Percentiles rank a stretch among this genome's conserved stretches.
Conservation (phyloP, 2,113 vertebrate species). For the Etia nguti region DNA sequence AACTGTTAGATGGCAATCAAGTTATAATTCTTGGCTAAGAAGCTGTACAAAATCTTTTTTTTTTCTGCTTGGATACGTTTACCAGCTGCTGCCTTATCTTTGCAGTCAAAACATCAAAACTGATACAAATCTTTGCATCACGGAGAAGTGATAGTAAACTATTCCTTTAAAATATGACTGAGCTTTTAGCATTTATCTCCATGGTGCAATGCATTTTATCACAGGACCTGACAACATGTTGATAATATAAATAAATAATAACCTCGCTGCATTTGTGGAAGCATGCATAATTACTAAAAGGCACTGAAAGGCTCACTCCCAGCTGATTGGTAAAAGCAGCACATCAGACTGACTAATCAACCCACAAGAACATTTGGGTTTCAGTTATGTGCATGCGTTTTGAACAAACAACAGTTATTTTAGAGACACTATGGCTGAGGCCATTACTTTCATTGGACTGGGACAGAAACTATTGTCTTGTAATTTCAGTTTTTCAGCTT, state of each 20-base stretch:
- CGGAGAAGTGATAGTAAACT: not conserved
- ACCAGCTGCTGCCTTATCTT: not conserved
- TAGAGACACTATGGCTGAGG: not conserved
- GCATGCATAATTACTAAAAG: not conserved
- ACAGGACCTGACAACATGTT: not conserved
- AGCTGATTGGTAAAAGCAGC: not conserved
- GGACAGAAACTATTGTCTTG: not conserved
- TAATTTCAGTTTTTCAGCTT: not conserved
- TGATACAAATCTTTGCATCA: not conserved
- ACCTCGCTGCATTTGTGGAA: not conserved
- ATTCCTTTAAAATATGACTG: not conserved
- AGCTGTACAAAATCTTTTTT: not conserved
- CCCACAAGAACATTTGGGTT: not conserved
- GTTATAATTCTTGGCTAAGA: too few species aligned
- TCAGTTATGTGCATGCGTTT: not conserved
- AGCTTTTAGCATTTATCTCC: not conserved
- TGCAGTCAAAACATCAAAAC: not conserved
- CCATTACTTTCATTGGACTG: not conserved
- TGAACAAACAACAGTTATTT: not conserved
- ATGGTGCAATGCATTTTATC: not conserved
- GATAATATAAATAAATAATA: not conserved
- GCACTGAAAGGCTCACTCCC: not conserved
- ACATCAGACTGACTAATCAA: not conserved
- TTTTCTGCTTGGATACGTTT: not conserved
- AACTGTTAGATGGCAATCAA: too few species aligned